Evolutionary conservation across 2,888 invertebrate genomes (phyloP).

Genomic region (Himalopsyche kuldschensis): DNA sequence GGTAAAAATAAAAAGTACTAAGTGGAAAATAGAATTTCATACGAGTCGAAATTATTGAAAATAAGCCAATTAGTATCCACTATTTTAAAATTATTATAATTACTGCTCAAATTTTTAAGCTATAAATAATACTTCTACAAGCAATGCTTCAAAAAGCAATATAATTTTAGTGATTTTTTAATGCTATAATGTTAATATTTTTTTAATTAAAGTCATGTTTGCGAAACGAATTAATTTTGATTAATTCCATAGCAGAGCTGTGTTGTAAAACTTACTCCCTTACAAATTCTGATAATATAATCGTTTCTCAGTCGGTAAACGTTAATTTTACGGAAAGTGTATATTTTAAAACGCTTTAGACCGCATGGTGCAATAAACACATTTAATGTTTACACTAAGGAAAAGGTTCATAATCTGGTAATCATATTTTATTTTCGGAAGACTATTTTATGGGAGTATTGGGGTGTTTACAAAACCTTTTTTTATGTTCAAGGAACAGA

Average conservation of each 20-base stretch:
- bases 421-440: neutral
- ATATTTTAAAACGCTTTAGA: neutral
- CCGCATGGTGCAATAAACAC: neutral
- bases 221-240: neutral
- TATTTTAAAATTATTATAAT: too few relatives aligned
- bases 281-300: neutral
- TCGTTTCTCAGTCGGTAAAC: neutral
- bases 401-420: neutral
- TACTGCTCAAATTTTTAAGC: too few relatives aligned
- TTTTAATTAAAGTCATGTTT: neutral
- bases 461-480: neutral
- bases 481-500: neutral
- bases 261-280: neutral
- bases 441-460: neutral
- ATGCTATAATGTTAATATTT: too few relatives aligned
- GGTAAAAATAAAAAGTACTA: too few relatives aligned
- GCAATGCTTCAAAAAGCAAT: too few relatives aligned
- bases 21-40: too few relatives aligned
- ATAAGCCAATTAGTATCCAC: too few relatives aligned
- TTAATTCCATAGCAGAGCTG: neutral
- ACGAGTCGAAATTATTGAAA: too few relatives aligned
- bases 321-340: neutral
- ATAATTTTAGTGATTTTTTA: too few relatives aligned
- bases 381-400: neutral
- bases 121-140: too few relatives aligned